Percentiles rank a stretch among this genome's conserved stretches.
Evolutionary conservation across 2,888 invertebrate species (phyloP).

Genomic region (Acanthosepion esculentum): DNA sequence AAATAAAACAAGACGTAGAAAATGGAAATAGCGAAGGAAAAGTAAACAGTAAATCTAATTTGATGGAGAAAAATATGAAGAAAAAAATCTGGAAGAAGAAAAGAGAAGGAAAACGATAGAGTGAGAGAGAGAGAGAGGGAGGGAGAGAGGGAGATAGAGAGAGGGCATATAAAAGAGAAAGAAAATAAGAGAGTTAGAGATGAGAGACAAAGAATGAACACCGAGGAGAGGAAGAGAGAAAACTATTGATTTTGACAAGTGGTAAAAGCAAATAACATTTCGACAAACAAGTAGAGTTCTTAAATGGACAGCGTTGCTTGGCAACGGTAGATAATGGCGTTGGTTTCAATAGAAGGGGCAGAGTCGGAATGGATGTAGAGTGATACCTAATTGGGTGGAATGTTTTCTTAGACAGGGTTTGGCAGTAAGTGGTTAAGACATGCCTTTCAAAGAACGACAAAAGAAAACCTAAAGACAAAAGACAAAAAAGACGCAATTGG

Average conservation of each 20-base stretch:
- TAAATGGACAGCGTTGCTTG: background rate
- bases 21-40: no score
- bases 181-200: background rate
- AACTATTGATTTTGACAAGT: background rate
- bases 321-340: slow-evolving; percentile 5
- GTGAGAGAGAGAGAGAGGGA: background rate
- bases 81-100: no score
- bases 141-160: background rate
- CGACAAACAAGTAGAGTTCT: background rate
- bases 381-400: background rate
- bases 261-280: background rate
- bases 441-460: background rate
- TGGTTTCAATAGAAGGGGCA: background rate
- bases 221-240: background rate
- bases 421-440: background rate
- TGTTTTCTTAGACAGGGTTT: background rate
- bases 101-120: no score
- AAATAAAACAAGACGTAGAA: no score
- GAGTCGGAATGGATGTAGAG: background rate
- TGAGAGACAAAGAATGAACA: background rate
- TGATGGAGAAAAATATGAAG: no score
- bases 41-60: no score
- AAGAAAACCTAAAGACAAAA: background rate
- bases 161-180: background rate
- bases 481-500: background rate